These are phyloP conservation scores for Ciconia boyciana DNA, from an alignment of 2,113 vertebrate genomes.

Conservation along the genomic window DNA sequence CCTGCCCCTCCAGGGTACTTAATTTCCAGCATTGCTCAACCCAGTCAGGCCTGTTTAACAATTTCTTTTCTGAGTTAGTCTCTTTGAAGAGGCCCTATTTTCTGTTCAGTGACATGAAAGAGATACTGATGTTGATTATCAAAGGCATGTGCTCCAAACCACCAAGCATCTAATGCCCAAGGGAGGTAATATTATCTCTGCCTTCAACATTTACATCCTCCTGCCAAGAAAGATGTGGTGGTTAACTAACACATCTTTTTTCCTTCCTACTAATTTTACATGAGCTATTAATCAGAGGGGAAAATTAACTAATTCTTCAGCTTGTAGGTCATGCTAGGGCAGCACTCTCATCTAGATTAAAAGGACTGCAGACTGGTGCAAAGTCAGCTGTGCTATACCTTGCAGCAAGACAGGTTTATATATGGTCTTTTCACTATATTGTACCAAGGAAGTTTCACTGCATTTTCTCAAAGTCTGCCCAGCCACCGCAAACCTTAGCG, in stretches of 20 bases:
- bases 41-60: slow-evolving; percentile 64
- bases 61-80: slow-evolving; percentile 68
- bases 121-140: slow-evolving; percentile 76
- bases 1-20: slow-evolving; percentile 64
- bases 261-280: slow-evolving; percentile 63
- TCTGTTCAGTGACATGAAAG: slow-evolving; percentile 76
- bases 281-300: slow-evolving; percentile 55
- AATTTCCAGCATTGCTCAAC: slow-evolving; percentile 52
- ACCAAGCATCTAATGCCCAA: slow-evolving; percentile 46
- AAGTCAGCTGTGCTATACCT: background rate
- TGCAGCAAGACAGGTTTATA: background rate
- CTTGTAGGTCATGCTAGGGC: slow-evolving; percentile 60
- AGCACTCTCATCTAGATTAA: slow-evolving; percentile 21
- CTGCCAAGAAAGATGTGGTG: background rate
- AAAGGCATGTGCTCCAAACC: slow-evolving; percentile 71
- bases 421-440: background rate
- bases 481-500: background rate
- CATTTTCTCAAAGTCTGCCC: background rate
- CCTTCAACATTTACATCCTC: slow-evolving; percentile 57
- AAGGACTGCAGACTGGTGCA: background rate
- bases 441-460: background rate
- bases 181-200: slow-evolving; percentile 73
- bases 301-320: slow-evolving; percentile 59
- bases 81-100: slow-evolving; percentile 73
- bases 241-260: slow-evolving; percentile 51